Evolutionary conservation across 2,797 vertebrate genomes (phyloP), one percentile per base, ranked within the genome.

Genomic region (Alca torda): DNA sequence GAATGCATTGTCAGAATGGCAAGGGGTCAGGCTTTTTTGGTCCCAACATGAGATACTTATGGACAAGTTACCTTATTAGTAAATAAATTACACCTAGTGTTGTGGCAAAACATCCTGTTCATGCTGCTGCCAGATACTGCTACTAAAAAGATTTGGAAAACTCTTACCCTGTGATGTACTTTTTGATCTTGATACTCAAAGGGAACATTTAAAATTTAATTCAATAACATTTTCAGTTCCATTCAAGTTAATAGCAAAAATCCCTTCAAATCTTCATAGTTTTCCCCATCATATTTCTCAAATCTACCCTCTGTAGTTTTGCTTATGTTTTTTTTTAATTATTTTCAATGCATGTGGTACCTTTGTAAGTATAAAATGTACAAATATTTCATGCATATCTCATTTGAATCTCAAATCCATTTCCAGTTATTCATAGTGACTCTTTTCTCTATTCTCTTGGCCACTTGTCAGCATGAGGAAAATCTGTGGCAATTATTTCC

Each of bases 401-500:
- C 8, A 61, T 50, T 86, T 72, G 68, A 84, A 68, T 76, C 25
- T 93, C 18, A 78, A 72, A 84, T 91, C 26, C 33, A 39, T 69
- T 85, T 90, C 45, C 45, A 65, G 33, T 81, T 68, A 72, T 68
- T 95, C 54, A 67, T 17, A 54, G n/a, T 43, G 33, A 51, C 54
- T 59, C 9, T 67, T 67, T 80, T 70, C 50, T 56, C 11, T 64
- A 11, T 79, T 87, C 13, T 75, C 21, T 61, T 73, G 54, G 15
- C 50, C 0, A 1, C 37, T 82, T 84, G 74, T 76, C 84, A 90
- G 80, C 59, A n/a, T 46, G 46, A 69, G 18, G 45, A 90, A 86
- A 69, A 46, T n/a, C 33, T 78, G 46, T 86, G 69, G 19, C 61
- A 92, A 37, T 88, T 86, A 82, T 90, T 95, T 97, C 81, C 70